phyloP scores from a whole-genome alignment of 2,888 invertebrate species.

The Seladonia tumulorum region DNA sequence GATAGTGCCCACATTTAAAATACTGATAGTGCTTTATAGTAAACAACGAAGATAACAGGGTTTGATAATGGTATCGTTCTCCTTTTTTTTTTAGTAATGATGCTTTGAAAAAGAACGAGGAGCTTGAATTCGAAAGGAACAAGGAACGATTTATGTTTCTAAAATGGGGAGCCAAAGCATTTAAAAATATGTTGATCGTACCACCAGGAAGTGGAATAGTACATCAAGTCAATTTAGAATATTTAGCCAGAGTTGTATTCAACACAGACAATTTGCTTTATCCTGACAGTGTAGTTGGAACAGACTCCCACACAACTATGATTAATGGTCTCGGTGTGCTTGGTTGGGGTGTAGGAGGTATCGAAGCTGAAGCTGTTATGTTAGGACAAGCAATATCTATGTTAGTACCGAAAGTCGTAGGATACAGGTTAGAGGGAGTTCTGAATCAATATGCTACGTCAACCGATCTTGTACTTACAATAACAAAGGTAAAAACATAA shows the following conservation, averaged over 20 bases:
- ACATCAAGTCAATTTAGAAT: slow-evolving; percentile 99
- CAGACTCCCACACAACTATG: slow-evolving; percentile 99
- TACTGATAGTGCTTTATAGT: not conserved
- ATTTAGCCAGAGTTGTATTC: slow-evolving; percentile 96
- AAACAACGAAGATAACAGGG: slow-evolving; percentile 18
- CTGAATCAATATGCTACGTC: slow-evolving; percentile 94
- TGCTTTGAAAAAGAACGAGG: slow-evolving; percentile 96
- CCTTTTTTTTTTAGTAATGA: slow-evolving; percentile 88
- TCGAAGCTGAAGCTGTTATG: slow-evolving; percentile 99
- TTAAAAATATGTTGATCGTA: slow-evolving; percentile 98
- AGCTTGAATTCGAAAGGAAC: slow-evolving; percentile 97
- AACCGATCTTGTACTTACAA: slow-evolving; percentile 98
- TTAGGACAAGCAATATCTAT: slow-evolving; percentile 98
- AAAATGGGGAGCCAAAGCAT: slow-evolving; percentile 99
- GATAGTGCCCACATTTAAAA: slow-evolving; percentile 24
- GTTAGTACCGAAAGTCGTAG: slow-evolving; percentile 98
- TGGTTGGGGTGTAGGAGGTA: slow-evolving; percentile 98
- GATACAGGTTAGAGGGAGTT: slow-evolving; percentile 94
- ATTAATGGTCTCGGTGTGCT: slow-evolving; percentile 98
- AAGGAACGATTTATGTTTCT: slow-evolving; percentile 97
- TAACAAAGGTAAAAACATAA: slow-evolving; percentile 92
- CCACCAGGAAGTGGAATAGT: slow-evolving; percentile 99
- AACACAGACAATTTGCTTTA: slow-evolving; percentile 88
- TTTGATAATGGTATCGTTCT: slow-evolving; percentile 20
- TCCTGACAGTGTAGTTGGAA: slow-evolving; percentile 97